Percentiles rank a stretch among this genome's conserved stretches.
Conservation (phyloP, 2,888 invertebrate genomes). For the Phrixothrix hirtus region DNA sequence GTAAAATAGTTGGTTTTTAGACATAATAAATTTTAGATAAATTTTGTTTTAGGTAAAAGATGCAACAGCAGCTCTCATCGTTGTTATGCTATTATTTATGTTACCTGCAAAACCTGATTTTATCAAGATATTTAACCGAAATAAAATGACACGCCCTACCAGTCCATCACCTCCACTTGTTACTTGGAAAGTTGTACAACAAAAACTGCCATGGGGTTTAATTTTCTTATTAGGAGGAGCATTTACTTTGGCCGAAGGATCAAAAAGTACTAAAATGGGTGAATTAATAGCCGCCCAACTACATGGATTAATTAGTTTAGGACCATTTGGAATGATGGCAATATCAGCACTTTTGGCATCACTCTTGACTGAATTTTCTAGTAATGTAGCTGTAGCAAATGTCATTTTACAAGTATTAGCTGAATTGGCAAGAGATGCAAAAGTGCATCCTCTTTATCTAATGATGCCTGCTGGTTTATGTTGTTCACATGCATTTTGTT, state of each 20-base stretch:
- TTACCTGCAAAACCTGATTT: slow-evolving; percentile 80
- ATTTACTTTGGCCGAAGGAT: slow-evolving; percentile 87
- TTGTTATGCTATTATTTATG: slow-evolving; percentile 81
- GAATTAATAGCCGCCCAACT: slow-evolving; percentile 73
- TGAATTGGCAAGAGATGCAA: slow-evolving; percentile 66
- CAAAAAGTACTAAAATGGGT: slow-evolving; percentile 78
- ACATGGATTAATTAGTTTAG: slow-evolving; percentile 66
- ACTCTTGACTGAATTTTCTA: slow-evolving; percentile 84
- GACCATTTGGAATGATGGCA: slow-evolving; percentile 68
- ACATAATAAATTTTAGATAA: too few species aligned
- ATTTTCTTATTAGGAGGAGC: slow-evolving; percentile 88
- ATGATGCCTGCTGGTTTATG: slow-evolving; percentile 88
- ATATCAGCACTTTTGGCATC: slow-evolving; percentile 79
- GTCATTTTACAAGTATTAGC: slow-evolving; percentile 83
- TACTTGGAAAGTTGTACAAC: slow-evolving; percentile 83
- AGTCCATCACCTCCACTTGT: slow-evolving; percentile 72
- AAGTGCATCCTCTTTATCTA: slow-evolving; percentile 83
- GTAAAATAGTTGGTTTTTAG: too few species aligned
- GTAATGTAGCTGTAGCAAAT: slow-evolving; percentile 89
- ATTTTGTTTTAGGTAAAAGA: slow-evolving; percentile 69
- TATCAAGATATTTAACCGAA: slow-evolving; percentile 67
- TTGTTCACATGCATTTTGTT: slow-evolving; percentile 90
- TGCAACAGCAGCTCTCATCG: slow-evolving; percentile 80
- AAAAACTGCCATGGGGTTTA: slow-evolving; percentile 89
- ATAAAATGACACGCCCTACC: slow-evolving; percentile 63